Conservation (phyloP, 1,140 invertebrate genomes). For the Brachionus paranguensis region DNA sequence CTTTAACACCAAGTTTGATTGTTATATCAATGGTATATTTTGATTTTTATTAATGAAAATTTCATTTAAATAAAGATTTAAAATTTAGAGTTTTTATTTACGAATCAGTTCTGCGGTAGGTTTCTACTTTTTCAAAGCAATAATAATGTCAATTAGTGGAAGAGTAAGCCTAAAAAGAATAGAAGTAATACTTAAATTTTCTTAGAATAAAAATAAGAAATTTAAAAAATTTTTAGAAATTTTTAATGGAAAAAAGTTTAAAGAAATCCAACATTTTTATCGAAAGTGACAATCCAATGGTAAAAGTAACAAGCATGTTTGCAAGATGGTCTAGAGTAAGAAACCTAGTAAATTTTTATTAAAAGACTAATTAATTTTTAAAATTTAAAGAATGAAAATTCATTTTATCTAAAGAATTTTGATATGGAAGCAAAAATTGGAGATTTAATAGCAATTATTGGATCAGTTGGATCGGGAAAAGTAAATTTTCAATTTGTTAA, state of each 20-base stretch:
- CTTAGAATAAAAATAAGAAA: too few species aligned
- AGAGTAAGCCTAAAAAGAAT: constrained; percentile 26
- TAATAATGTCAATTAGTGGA: not conserved
- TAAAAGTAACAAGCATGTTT: not conserved
- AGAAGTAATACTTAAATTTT: not conserved
- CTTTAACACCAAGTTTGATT: constrained; percentile 16
- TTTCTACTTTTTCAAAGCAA: not conserved
- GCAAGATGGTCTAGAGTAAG: not conserved
- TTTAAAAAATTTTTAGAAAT: not conserved
- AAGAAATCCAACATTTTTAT: not conserved
- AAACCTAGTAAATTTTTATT: not conserved
- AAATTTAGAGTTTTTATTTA: constrained; percentile 3
- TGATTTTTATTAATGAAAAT: not conserved
- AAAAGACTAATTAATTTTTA: not conserved
- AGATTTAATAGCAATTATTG: constrained; percentile 53
- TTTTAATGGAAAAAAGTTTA: not conserved
- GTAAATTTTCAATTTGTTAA: not conserved
- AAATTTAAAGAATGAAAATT: not conserved
- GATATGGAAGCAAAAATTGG: constrained; percentile 56
- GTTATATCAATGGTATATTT: constrained; percentile 10
- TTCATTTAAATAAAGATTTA: too few species aligned
- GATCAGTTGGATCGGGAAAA: constrained; percentile 36
- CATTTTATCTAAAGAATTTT: not conserved
- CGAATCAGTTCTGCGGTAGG: constrained; percentile 5
- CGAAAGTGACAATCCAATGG: not conserved